phyloP scores from a whole-genome alignment of 2,888 invertebrate genomes.

The Morpho deidamia region DNA sequence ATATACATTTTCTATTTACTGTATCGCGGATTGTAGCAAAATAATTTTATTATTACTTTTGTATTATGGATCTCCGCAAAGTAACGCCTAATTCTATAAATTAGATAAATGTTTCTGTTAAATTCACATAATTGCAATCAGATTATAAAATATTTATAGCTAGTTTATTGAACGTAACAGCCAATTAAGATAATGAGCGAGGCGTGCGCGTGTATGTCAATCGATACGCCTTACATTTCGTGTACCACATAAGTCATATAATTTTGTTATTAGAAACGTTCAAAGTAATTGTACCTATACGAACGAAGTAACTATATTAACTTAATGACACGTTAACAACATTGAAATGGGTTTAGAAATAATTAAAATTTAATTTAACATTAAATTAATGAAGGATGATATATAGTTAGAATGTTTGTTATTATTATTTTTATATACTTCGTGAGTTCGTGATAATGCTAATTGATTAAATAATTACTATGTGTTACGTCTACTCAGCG shows the following conservation, averaged over 20 bases:
- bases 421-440: no score
- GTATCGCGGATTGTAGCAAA: no score
- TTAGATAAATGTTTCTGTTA: background rate
- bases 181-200: slow-evolving; percentile 19
- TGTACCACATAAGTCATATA: background rate
- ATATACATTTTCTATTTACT: no score
- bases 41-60: no score
- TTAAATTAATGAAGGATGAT: no score
- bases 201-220: slow-evolving; percentile 15
- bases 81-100: no score
- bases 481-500: no score
- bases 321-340: background rate
- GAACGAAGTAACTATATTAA: background rate
- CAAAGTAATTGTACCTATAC: background rate
- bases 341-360: background rate
- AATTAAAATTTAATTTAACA: no score
- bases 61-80: no score
- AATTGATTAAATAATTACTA: no score
- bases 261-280: slow-evolving; percentile 6
- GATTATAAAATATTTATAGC: slow-evolving; percentile 13
- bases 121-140: slow-evolving; percentile 8
- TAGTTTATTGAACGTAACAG: slow-evolving; percentile 13
- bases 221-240: slow-evolving; percentile 8
- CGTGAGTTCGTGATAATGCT: no score
- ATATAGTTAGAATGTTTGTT: no score